These are phyloP conservation scores for Siphamia tubifer DNA, from an alignment of 2,113 vertebrate species.

Conservation along the genomic window DNA sequence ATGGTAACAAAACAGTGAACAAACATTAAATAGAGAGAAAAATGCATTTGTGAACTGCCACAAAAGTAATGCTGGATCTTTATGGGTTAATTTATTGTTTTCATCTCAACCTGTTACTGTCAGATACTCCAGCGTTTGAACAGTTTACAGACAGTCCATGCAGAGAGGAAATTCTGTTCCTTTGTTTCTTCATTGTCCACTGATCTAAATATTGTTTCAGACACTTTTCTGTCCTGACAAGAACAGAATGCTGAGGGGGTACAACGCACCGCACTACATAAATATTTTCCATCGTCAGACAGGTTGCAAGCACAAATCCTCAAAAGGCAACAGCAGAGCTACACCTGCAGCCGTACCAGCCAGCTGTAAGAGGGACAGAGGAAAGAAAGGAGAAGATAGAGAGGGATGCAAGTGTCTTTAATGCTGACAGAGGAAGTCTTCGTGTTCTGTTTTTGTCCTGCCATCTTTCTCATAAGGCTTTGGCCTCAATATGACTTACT, in stretches of 20 bases:
- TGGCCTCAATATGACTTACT: constrained; percentile 30
- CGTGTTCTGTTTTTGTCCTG: constrained; percentile 6
- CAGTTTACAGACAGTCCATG: background rate
- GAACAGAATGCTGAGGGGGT: background rate
- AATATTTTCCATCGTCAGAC: constrained; percentile 17
- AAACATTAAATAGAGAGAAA: too few relatives aligned
- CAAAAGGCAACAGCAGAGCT: constrained; percentile 12
- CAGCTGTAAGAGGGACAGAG: constrained; percentile 9
- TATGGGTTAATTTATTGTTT: too few relatives aligned
- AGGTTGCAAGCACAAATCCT: constrained; percentile 20
- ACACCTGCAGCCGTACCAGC: constrained; percentile 35
- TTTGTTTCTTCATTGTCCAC: background rate
- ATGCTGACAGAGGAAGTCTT: constrained; percentile 34
- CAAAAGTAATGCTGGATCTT: too few relatives aligned
- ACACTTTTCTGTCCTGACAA: background rate
- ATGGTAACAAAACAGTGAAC: too few relatives aligned
- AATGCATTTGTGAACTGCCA: too few relatives aligned
- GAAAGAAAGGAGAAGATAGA: background rate
- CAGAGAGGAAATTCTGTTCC: background rate
- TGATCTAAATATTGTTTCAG: background rate
- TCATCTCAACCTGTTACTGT: constrained; percentile 5
- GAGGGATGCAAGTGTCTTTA: background rate
- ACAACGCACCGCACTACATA: background rate
- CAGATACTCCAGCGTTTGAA: background rate
- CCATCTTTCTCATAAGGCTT: constrained; percentile 21